Base-by-base conservation (phyloP, 2,797 vertebrate genomes). In the Florisuga fusca region DNA sequence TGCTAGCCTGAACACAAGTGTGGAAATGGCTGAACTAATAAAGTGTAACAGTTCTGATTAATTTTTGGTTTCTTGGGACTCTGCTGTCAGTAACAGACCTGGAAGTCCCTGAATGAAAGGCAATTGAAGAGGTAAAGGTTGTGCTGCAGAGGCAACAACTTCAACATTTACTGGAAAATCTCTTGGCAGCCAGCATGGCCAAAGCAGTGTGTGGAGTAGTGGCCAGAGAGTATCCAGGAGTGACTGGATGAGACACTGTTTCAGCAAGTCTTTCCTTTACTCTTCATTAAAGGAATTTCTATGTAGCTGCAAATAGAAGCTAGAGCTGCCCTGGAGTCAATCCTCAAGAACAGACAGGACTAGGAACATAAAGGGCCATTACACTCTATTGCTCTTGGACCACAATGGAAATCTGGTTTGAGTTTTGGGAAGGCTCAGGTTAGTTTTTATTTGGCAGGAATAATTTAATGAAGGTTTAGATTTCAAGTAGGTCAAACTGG, bases 231-330 rank as follows among this genome's bases (percentile, higher is more conserved):
- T 83, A 91, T 93, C 63, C 85, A 94, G 71, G 90, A 96, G 63
- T 90, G 91, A 61, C 76, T 94, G 79, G 87, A 87, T 80, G 62
- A 93, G 89, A 68, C 78, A 72, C 61, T 26, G 38, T 91, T 95
- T 95, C 94, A 95, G 73, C 90, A 95, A 95, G 87, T 83, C 94
- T 83, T 94, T 94, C 84, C 87, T 89, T 94, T 92, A 95, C 89
- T 94, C 73, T 94, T 92, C 79, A 66, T 91, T 87, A 93, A 79
- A 89, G 74, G 46, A 85, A 92, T 95, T 94, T 89, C 94, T 92
- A 6, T 46, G 66, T 91, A 69, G 73, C 75, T 92, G 64, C 51
- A 91, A 95, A 93, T 80, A 96, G 84, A 92, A 93, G 36, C 38
- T 92, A 41, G 54, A 78, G 38, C 69, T 77, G 78, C 54, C 75